Base-by-base conservation (phyloP, 2,113 vertebrate genomes). In the Epinephelus lanceolatus region DNA sequence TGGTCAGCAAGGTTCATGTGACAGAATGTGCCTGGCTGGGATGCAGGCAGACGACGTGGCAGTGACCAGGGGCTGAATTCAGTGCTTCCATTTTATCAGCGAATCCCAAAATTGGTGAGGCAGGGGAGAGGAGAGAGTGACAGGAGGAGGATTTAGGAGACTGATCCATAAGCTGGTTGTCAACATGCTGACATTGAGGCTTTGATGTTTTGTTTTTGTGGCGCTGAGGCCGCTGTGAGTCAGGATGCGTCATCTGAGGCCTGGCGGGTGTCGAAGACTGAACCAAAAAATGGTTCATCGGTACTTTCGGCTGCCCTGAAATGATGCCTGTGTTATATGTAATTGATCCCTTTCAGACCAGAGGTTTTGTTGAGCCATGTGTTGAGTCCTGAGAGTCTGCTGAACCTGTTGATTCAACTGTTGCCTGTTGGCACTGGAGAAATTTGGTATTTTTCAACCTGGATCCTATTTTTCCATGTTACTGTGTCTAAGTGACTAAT, bases 141-240 rank as follows among this genome's bases (percentile, higher is more conserved):
- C 8, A 14, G 49, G 21, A 53, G 47, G 47, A 27, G 30, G 66
- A 40, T 52, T 61, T 42, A n/a, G 21, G 45, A 25, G 19, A 60
- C 42, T 37, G 65, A 52, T 61, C 42, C 69, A 56, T 65, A 42
- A 80, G 60, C 51, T 21, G 14, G 37, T 56, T 73, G 70, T 74
- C 25, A 67, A 21, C 51, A 21, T 1, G 17, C 25, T 66, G 70
- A 70, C 19, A 62, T 53, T 40, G 55, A 52, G 45, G 62, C 80
- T 55, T 55, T 23, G 8, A 55, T 47, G 63, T 76, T 75, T 81
- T 69, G 56, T 69, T 65, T 81, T 61, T 1, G 71, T 45, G 71
- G 18, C 1, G 63, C 37, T 1, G 55, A 61, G 33, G 80, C 80
- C 30, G 56, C 71, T n/a, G 23, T 33, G 33, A 55, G 65, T 76